Percentiles rank a stretch among this genome's conserved stretches.
Evolutionary conservation across 2,888 invertebrate species (phyloP).

Genomic region (Mimas tiliae): DNA sequence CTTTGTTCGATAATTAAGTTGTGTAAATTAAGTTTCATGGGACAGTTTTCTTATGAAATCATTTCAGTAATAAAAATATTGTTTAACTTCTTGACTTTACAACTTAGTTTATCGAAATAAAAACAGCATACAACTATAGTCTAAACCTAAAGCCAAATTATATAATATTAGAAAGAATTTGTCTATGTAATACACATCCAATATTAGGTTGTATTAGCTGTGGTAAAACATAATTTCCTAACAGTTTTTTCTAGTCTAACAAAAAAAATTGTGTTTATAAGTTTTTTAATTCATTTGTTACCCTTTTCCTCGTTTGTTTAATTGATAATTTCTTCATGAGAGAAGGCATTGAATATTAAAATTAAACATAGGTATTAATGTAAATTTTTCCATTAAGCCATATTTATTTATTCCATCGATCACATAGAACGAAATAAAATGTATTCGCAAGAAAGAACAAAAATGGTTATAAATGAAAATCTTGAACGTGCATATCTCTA

Average conservation of each 20-base stretch:
- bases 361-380: not conserved
- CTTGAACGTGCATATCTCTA: slow-evolving; percentile 34
- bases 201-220: no score
- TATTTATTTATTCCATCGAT: slow-evolving; percentile 28
- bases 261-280: no score
- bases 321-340: not conserved
- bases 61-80: no score
- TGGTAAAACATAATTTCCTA: no score
- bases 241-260: no score
- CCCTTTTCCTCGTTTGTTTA: not conserved
- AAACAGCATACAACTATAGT: no score
- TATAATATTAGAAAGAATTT: no score
- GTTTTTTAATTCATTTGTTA: not conserved
- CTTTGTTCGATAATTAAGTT: not conserved
- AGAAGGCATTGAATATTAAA: not conserved
- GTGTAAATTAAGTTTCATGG: not conserved
- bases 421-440: slow-evolving; percentile 14
- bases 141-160: no score
- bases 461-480: slow-evolving; percentile 37
- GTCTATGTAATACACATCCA: no score
- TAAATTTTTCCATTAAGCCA: slow-evolving; percentile 34
- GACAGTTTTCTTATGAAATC: not conserved
- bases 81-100: no score
- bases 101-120: no score
- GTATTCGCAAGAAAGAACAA: slow-evolving; percentile 21